Percentiles rank a stretch among this genome's conserved stretches.
Conservation (phyloP, 1,140 invertebrate genomes). For the Drosophila sp. region DNA sequence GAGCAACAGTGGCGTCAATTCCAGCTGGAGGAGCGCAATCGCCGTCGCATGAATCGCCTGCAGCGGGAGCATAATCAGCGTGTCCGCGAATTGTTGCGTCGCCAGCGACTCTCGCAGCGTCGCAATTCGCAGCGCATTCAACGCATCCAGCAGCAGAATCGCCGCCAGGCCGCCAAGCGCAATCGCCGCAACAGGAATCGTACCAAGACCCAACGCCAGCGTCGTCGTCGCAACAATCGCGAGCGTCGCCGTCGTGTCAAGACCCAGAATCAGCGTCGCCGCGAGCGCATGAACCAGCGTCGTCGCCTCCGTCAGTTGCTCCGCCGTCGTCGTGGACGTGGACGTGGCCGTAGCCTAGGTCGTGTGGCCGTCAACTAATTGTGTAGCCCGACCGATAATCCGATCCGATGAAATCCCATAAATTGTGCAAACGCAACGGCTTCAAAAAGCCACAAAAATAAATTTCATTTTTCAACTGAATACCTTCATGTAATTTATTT, state of each 20-base stretch:
- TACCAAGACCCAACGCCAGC: constrained; percentile 32
- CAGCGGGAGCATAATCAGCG: constrained; percentile 66
- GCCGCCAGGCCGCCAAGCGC: constrained; percentile 27
- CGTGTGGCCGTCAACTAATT: not conserved
- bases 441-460: constrained; percentile 30
- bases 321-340: constrained; percentile 50
- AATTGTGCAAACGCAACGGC: constrained; percentile 24
- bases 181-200: constrained; percentile 48
- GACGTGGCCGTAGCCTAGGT: constrained; percentile 33
- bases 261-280: constrained; percentile 50
- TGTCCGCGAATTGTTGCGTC: constrained; percentile 51
- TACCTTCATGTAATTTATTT: no score
- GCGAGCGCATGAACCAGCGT: constrained; percentile 33
- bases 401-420: constrained; percentile 8
- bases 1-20: constrained; percentile 68
- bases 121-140: constrained; percentile 42
- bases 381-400: no score
- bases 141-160: constrained; percentile 37
- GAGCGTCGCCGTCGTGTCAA: constrained; percentile 44
- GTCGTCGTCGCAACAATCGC: constrained; percentile 48
- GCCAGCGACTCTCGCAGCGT: constrained; percentile 46
- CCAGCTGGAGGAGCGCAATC: constrained; percentile 64
- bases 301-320: constrained; percentile 54
- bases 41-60: constrained; percentile 63
- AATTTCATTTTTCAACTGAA: constrained; percentile 17